These are phyloP conservation scores for Dryobates pubescens DNA, from an alignment of 2,797 vertebrate genomes.

Conservation along the genomic window DNA sequence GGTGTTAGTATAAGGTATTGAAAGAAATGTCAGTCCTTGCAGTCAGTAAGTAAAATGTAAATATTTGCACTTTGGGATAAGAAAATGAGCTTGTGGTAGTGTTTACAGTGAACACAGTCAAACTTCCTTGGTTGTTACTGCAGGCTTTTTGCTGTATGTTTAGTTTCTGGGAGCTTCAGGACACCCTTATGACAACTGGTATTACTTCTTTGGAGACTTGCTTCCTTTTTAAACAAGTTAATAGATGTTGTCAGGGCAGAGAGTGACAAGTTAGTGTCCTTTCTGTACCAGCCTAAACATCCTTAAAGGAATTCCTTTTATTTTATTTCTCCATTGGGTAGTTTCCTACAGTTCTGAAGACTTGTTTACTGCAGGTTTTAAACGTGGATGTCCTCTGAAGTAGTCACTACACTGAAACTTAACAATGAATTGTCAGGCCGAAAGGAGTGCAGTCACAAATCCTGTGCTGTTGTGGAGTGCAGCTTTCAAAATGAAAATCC, in stretches of 20 bases:
- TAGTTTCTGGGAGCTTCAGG: neutral
- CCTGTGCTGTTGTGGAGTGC: conserved; percentile 21
- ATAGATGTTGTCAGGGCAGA: neutral
- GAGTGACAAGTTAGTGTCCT: neutral
- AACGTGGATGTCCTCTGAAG: neutral
- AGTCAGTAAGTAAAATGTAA: neutral
- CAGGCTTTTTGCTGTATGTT: neutral
- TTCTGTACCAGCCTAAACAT: neutral
- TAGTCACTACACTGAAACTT: neutral
- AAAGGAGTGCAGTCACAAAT: neutral
- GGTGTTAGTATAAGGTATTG: neutral
- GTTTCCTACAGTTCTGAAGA: neutral
- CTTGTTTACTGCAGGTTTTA: neutral
- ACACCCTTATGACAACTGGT: neutral
- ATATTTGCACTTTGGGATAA: neutral
- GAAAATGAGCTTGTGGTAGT: neutral
- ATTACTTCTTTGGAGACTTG: neutral
- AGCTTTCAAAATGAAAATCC: neutral
- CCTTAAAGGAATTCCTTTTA: neutral
- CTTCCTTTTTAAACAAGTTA: neutral
- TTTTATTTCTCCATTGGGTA: neutral
- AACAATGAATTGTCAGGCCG: neutral
- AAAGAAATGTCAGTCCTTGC: neutral
- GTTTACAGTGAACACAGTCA: neutral
- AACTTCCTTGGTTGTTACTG: neutral